These are phyloP conservation scores for Caenorhabditis tropicalis DNA, from an alignment of 1,140 invertebrate species.

Conservation along the genomic window DNA sequence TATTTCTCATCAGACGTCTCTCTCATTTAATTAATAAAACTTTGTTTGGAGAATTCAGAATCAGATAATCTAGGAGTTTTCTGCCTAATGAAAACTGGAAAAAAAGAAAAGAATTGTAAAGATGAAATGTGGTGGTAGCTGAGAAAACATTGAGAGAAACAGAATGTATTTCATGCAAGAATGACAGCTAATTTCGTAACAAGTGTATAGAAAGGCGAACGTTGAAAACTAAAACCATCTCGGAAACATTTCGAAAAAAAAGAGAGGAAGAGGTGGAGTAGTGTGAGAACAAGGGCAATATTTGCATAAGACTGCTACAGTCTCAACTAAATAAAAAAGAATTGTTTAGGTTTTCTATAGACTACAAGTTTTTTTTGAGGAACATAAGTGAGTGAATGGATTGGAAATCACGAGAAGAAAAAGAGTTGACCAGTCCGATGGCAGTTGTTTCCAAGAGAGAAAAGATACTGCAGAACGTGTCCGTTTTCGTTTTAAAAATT, in stretches of 20 bases:
- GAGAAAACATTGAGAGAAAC: not conserved
- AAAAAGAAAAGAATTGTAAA: too few relatives aligned
- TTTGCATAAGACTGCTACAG: slow-evolving; percentile 38
- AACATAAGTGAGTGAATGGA: not conserved
- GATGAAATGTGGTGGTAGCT: not conserved
- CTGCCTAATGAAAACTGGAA: too few relatives aligned
- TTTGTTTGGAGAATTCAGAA: too few relatives aligned
- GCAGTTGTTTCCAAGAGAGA: not conserved
- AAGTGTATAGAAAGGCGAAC: not conserved
- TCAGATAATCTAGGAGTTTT: too few relatives aligned
- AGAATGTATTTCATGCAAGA: slow-evolving; percentile 7
- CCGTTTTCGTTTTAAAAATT: slow-evolving; percentile 20
- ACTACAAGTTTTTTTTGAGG: not conserved
- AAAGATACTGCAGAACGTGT: slow-evolving; percentile 23
- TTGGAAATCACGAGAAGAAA: not conserved
- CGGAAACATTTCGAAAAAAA: not conserved
- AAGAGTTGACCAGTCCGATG: slow-evolving; percentile 1
- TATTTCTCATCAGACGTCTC: too few relatives aligned
- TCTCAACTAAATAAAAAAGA: slow-evolving; percentile 31
- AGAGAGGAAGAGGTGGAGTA: not conserved
- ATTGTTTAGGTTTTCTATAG: not conserved
- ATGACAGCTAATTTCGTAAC: slow-evolving; percentile 9
- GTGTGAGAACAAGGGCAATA: not conserved
- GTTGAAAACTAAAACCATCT: not conserved
- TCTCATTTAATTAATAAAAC: too few relatives aligned